Base-by-base conservation (phyloP, 1,140 invertebrate genomes). In the Trichonephila clavata region DNA sequence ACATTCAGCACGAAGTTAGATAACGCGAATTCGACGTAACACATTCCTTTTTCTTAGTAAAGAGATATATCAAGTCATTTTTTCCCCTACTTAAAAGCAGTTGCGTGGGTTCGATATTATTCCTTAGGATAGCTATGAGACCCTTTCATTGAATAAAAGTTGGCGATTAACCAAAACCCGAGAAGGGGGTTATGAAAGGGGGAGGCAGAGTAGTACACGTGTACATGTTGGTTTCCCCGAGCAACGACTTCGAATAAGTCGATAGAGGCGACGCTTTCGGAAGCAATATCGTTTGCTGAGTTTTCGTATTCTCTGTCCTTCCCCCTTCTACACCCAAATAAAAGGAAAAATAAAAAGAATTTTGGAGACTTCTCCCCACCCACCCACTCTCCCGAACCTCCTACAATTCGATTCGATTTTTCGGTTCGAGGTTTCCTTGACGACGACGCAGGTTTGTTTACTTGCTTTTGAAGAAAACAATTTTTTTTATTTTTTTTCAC, bases 71-170 rank as follows among this genome's bases (percentile, higher is more conserved):
- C n/a, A n/a, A 32, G 27, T 18, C 27, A 32, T 77, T 77, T 77
- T 77, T 39, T 16, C 32, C 1, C 24, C 4, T 8, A 39, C 32
- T 39, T 39, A 39, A 68, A n/a, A 32, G 27, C 50, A 32, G 13
- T 77, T 39, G 71, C 71, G 71, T 77, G 71, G 18, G 24, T 32
- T 77, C 71, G 16, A 27, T 77, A 77, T 27, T 77, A 77, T 77
- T 77, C 27, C 71, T 84, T 84, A n/a, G 50, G 10, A 13, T 7
- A 61, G 59, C 18, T 24, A 59, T 27, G n/a, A 86, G 84, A 32
- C 20, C 57, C 50, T 89, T 89, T 77, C 87, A 89, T 89, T 89
- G 87, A 89, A 89, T 89, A 89, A 89, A 89, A 89, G 39, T 89
- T 89, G 87, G 87, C 87, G 32, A 89, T 89, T 89, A 89, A 89